Base-by-base conservation (phyloP, 2,888 invertebrate species). In the Cantharis rufa region DNA sequence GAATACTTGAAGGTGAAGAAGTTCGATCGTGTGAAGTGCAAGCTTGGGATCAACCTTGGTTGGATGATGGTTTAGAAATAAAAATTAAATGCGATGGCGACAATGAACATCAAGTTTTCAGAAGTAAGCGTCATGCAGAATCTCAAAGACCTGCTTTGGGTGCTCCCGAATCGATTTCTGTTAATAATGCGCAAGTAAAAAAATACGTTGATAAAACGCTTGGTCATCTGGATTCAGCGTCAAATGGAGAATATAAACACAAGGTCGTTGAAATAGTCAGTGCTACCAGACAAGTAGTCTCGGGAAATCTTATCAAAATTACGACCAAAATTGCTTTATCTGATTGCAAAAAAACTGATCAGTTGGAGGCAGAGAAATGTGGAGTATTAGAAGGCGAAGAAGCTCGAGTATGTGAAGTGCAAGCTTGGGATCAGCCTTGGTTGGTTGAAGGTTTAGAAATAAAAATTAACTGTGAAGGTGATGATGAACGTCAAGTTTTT, bases 351-450 rank as follows among this genome's bases (percentile, higher is more conserved):
- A 90, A 89, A 79, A 70, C 61, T 18, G 83, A 82, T 48, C 82
- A 83, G 48, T 82, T 82, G 61, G 83, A 85, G 74, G 75, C 82
- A n/a, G 82, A 82, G 16, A 80, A 81, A 3, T 82, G 83, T 48
- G 78, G 79, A 13, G 75, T 83, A 13, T 82, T 84, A 62, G 76
- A 86, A 62, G 82, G 86, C 16, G 80, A 86, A 0, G 82, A 83
- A 18, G 80, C 82, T 48, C 81, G 83, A n/a, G 78, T 82, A 2
- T 92, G 92, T 82, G 80, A 88, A 24, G 83, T 92, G 21, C 80
- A 85, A 66, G 87, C 92, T 32, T 92, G 91, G 92, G 90, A 91
- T 71, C 89, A 89, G 82, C 89, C 91, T 1, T 93, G 92, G 92
- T 80, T 91, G 32, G 73, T 85, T 69, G 88, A 90, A 66, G 88